These are phyloP conservation scores for Ceyx cyanopectus DNA, from an alignment of 2,113 vertebrate genomes.

Conservation along the genomic window DNA sequence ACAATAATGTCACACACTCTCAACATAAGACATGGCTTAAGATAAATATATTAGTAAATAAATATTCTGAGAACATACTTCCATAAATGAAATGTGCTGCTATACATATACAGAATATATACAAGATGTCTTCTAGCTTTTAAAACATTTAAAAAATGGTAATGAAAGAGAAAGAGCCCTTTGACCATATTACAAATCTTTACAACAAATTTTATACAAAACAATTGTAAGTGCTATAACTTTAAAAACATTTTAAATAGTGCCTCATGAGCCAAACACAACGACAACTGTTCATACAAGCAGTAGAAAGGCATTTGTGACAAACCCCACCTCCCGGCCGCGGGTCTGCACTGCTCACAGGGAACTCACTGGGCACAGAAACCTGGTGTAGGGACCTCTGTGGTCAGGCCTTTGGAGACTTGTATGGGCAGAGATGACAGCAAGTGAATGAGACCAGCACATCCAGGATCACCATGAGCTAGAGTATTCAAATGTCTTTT, in stretches of 20 bases:
- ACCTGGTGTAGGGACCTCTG: not conserved
- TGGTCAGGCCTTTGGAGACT: not conserved
- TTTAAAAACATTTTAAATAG: conserved; percentile 87
- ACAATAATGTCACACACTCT: conserved; percentile 90
- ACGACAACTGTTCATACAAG: conserved; percentile 61
- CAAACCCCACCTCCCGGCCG: not conserved
- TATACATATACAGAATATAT: conserved; percentile 98
- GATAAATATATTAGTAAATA: conserved; percentile 99
- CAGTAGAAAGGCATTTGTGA: conserved; percentile 72
- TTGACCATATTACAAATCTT: conserved; percentile 82
- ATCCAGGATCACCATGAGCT: not conserved
- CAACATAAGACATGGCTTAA: conserved; percentile 99
- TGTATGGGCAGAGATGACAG: not conserved
- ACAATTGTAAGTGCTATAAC: conserved; percentile 94
- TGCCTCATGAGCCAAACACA: conserved; percentile 89
- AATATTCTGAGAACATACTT: conserved; percentile 99
- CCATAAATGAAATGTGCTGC: conserved; percentile 99
- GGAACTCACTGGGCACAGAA: not conserved
- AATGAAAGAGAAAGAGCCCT: conserved; percentile 92
- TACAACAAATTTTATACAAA: conserved; percentile 91
- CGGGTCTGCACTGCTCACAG: too few species aligned
- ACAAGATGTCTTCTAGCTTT: conserved; percentile 91
- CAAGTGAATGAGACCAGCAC: not conserved
- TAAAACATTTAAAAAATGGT: conserved; percentile 90
- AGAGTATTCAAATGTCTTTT: not conserved